Evolutionary conservation across 1,140 invertebrate species (phyloP), one percentile per base, ranked within the genome.

Genomic region (Zaprionus nigranus): DNA sequence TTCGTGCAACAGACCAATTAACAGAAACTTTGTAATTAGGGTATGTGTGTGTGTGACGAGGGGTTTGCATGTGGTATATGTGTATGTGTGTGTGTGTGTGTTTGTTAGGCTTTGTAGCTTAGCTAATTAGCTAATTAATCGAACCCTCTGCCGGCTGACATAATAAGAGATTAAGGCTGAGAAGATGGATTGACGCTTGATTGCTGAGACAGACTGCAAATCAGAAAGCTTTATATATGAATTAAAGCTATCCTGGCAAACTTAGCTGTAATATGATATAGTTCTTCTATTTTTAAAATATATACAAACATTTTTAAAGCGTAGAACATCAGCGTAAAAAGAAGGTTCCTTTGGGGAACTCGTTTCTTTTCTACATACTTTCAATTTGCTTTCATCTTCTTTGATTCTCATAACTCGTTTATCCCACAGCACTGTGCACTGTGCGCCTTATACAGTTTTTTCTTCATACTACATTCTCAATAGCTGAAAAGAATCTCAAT

Each of bases 51-150:
- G 51, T 54, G 26, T 9, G 13, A 2, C 20, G 4, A 9, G 20
- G 30, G 30, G 30, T 34, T 51, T 51, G n/a, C 22, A 1, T 53
- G 20, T 51, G 9, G 2, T 54, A 13, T 54, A 3, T 54, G 24
- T 26, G 11, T 24, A 24, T 54, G 51, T 54, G 51, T 26, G 11
- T 24, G 51, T 54, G 51, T 54, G 51, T 54, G 24, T 13, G 22
- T 66, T 17, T 53, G 54, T 38, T 51, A 51, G 70, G 62, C 62
- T 59, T 53, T 49, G 64, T 68, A 46, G 57, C 59, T 58, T 54
- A 63, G n/a, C 56, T 74, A 78, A 78, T 78, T 75, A 78, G 71
- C 64, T 75, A 78, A 78, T 78, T 74, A 74, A 74, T 74, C 54
- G 56, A 26, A 57, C 56, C 49, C 30, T 68, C 30, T 36, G 26